Evolutionary conservation across 2,888 invertebrate species (phyloP).

Genomic region (Ptychoptera contaminata): DNA sequence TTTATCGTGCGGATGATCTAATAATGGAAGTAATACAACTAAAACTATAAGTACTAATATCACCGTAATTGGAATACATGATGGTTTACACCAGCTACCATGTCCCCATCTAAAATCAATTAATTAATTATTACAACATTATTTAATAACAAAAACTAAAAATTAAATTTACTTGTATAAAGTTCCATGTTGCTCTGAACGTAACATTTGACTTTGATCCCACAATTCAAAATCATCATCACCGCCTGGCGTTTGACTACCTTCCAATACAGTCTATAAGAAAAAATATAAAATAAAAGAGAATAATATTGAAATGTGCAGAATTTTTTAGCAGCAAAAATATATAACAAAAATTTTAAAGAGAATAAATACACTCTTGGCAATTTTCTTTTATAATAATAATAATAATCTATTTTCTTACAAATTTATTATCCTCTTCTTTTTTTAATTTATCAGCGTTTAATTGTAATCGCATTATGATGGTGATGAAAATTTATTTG

Average conservation of each 20-base stretch:
- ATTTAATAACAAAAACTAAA: background rate
- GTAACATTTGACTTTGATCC: slow-evolving; percentile 39
- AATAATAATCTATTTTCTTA: background rate
- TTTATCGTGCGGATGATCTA: slow-evolving; percentile 50
- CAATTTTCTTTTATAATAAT: no score
- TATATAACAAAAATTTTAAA: background rate
- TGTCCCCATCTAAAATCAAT: slow-evolving; percentile 33
- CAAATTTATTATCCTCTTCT: background rate
- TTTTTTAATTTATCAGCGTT: no score
- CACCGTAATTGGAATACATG: slow-evolving; percentile 69
- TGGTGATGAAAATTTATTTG: no score
- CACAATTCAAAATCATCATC: slow-evolving; percentile 62
- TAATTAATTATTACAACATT: background rate
- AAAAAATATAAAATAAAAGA: slow-evolving; percentile 10
- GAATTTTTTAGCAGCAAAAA: background rate
- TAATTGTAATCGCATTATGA: no score
- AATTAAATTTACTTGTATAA: slow-evolving; percentile 8
- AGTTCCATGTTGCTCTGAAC: slow-evolving; percentile 14
- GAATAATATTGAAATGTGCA: background rate
- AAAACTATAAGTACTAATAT: slow-evolving; percentile 63
- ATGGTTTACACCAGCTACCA: slow-evolving; percentile 61
- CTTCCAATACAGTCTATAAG: slow-evolving; percentile 51
- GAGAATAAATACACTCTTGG: slow-evolving; percentile 1
- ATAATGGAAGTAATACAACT: slow-evolving; percentile 57
- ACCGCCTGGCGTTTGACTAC: slow-evolving; percentile 42